These are phyloP conservation scores for Pelvicachromis taeniatus DNA, from an alignment of 2,113 vertebrate genomes.

Conservation along the genomic window DNA sequence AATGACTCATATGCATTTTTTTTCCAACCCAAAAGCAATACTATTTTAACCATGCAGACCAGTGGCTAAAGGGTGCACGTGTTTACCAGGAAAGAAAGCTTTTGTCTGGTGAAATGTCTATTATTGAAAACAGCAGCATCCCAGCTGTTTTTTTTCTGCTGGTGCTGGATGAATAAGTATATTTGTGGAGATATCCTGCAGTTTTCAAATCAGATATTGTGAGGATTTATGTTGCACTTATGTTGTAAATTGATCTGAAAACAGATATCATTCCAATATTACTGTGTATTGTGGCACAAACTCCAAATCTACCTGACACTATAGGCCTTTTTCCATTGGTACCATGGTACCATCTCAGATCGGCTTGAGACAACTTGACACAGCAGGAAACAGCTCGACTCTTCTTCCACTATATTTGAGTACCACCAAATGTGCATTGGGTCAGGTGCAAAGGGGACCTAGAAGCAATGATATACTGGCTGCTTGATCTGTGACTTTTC, in stretches of 20 bases:
- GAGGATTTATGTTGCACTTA: background rate
- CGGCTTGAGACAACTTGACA: background rate
- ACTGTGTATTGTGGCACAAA: too few species aligned
- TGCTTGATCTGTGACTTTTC: background rate
- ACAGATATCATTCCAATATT: background rate
- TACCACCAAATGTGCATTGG: background rate
- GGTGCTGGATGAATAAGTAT: background rate
- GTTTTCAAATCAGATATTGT: background rate
- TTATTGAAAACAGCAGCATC: slow-evolving; percentile 10
- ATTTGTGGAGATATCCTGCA: background rate
- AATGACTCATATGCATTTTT: background rate
- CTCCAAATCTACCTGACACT: too few species aligned
- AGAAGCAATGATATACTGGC: background rate
- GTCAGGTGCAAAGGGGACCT: too few species aligned
- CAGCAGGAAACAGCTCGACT: background rate
- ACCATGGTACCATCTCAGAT: background rate
- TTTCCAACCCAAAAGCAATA: background rate
- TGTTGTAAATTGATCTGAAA: background rate
- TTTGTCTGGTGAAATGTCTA: background rate
- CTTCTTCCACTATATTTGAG: background rate
- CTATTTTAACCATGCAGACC: slow-evolving; percentile 16
- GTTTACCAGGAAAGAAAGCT: background rate
- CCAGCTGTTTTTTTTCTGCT: slow-evolving; percentile 2
- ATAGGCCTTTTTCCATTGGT: too few species aligned
- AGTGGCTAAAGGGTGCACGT: slow-evolving; percentile 13